Base-by-base conservation (phyloP, 23 tunicate species). In the Clavelina lepadiformis region DNA sequence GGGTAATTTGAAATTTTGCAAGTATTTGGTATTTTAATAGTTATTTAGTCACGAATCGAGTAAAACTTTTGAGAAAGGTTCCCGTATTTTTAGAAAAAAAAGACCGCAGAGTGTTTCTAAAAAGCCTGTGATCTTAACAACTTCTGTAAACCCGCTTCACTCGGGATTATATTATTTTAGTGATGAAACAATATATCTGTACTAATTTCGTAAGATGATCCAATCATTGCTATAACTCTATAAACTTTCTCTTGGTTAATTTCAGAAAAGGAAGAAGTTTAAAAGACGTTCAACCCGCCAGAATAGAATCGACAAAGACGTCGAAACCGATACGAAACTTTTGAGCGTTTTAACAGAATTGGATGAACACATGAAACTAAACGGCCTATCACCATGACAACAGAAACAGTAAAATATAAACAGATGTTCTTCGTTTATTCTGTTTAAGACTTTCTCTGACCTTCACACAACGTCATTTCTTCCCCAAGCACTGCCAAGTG, bases 251-350 rank as follows among this genome's bases (percentile, higher is more conserved):
- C 20, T 52, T 19, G 5, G n/a, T 8, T 19, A 19, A 3, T 56
- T 71, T 34, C 76, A 55, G 64, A 34, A 28, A 36, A 29, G 21
- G 34, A 49, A 30, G 46, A 59, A 74, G 26, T 51, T 46, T 2
- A 62, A 49, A 33, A 50, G 47, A 28, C 58, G 68, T 38, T 50
- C 80, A 13, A 74, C 80, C 35, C 70, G 80, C 2, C 32, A 71
- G 8, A 62, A 46, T 49, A 63, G 63, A 32, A 46, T 30, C 15
- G 71, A 74, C 24, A 32, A 7, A n/a, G 72, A 66, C 34, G 58
- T 15, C 11, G 55, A 53, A 59, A 33, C 71, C 45, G 68, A 61
- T 71, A 62, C 52, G 24, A 74, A 74, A 51, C 63, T 74, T 3
- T 20, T 46, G 7, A 41, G 25, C 6, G 30, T 54, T 5, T 53